Base-by-base conservation (phyloP, 2,888 invertebrate species). In the Metallyticus violacea region DNA sequence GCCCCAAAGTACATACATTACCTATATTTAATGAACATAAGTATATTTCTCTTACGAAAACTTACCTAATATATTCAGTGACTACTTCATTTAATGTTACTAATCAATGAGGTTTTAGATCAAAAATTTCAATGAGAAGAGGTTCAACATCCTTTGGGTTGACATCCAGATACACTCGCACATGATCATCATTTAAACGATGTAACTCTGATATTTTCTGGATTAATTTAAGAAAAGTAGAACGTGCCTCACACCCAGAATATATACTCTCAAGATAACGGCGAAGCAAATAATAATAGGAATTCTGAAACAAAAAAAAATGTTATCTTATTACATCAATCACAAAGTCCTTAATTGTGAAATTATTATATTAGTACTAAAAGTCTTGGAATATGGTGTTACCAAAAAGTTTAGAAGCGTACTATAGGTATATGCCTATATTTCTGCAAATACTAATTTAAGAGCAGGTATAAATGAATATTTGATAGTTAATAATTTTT, bases 91-190 rank as follows among this genome's bases (percentile, higher is more conserved):
- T 27, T 9, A 9, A 22, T 27, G 9, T 29, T 9, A 15, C 25
- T 15, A 25, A 78, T 87, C 86, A 87, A 76, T 87, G 87, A 40
- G 89, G 95, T 90, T 98, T 98, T 88, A 99, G 93, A 93, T 99
- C 98, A 90, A 99, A 98, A 90, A 99, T 98, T 93, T 99, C 99
- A 91, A 98, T 96, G 81, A 99, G 93, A 77, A 99, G 93, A 0
- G 99, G 99, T 90, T 98, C 98, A 80, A 99, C 97, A 90, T 96
- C 95, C 87, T 95, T 94, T 40, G 99, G 98, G 93, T 99, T 98
- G 0, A 98, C 97, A 92, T 98, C 97, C 29, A 99, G 93, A 91
- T 98, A 97, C 5, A 98, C 97, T 77, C 96, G 96, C 7, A 98
- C 97, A n/a, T 98, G 96, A 90, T 97, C 97, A 89, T 98, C 97